Evolutionary conservation across 1,140 invertebrate species (phyloP).

Genomic region (Drosophila ficusphila): DNA sequence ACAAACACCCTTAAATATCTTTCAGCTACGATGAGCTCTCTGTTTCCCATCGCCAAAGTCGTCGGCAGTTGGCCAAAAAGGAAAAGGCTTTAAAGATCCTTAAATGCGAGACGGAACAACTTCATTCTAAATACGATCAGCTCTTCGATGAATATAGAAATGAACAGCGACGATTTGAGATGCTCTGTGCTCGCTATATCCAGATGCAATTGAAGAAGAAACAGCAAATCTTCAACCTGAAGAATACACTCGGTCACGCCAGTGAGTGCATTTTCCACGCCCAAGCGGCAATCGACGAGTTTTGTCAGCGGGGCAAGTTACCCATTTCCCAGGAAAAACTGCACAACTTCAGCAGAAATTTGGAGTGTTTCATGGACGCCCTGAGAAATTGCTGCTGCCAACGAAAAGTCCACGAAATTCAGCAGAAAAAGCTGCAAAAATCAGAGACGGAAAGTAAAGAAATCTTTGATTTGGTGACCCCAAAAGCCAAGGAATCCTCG

Average conservation of each 20-base stretch:
- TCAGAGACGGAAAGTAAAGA: background rate
- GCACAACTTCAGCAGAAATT: conserved; percentile 41
- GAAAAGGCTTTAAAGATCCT: conserved; percentile 54
- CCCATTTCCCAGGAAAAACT: conserved; percentile 9
- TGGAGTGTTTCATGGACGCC: conserved; percentile 51
- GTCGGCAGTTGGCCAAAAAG: conserved; percentile 63
- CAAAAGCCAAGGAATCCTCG: conserved; percentile 3
- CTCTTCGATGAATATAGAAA: conserved; percentile 54
- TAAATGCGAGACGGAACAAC: conserved; percentile 57
- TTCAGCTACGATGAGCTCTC: conserved; percentile 69
- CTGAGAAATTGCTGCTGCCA: conserved; percentile 55
- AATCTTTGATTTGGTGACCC: background rate
- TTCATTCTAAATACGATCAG: conserved; percentile 65
- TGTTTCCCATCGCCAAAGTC: conserved; percentile 61
- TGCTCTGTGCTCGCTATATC: conserved; percentile 50
- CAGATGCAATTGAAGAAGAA: conserved; percentile 59
- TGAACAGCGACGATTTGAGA: conserved; percentile 55
- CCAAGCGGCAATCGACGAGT: conserved; percentile 49
- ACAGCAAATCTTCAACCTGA: conserved; percentile 54
- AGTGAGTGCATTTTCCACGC: conserved; percentile 66
- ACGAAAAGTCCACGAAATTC: conserved; percentile 36
- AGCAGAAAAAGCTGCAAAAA: conserved; percentile 20
- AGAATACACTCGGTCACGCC: conserved; percentile 56
- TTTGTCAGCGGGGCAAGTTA: background rate
- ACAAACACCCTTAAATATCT: background rate